Evolutionary conservation across 2,113 vertebrate species (phyloP), one percentile per base, ranked within the genome.

Genomic region (Enhydra lutris): DNA sequence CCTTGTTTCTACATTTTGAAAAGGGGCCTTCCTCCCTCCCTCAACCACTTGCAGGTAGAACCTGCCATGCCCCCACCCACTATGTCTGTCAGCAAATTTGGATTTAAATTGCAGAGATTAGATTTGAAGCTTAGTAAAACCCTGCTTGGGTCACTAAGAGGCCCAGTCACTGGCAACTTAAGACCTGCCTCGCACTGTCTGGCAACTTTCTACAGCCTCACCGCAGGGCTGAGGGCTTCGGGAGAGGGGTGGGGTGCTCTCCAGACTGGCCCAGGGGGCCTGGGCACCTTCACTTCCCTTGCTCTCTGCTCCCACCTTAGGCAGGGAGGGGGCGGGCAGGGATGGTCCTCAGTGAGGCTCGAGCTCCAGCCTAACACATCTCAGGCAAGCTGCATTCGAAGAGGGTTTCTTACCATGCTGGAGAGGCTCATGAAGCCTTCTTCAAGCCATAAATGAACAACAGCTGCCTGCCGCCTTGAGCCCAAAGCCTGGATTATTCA

Each of bases 401-500:
- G 81, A 89, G 65, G 31, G 55, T 78, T 82, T 89, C 95, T 95
- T 61, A 95, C 84, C 86, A 50, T 24, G n/a, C 65, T 88, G 59
- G 55, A 80, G 95, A 90, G 79, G 86, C 78, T 95, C 65, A 80
- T 89, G 86, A 95, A 94, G 92, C 90, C 57, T 69, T 94, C 84
- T 69, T 96, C 96, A 94, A 95, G 52, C 92, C 83, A 45, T 61
- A 97, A 96, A 95, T 95, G 98, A 97, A 94, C 94, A 97, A 94
- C 94, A 98, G 96, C 95, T 97, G 89, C 89, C 96, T 97, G 94
- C 74, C 0, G 17, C 92, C 94, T 97, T 96, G 95, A 98, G 97
- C 94, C 96, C 12, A 1, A 78, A 34, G 86, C 45, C 92, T 94
- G 82, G 95, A 95, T 98, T 97, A 95, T 97, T 97, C 95, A 92